Evolutionary conservation across 2,797 vertebrate species (phyloP).

Genomic region (Chloroceryle inda): DNA sequence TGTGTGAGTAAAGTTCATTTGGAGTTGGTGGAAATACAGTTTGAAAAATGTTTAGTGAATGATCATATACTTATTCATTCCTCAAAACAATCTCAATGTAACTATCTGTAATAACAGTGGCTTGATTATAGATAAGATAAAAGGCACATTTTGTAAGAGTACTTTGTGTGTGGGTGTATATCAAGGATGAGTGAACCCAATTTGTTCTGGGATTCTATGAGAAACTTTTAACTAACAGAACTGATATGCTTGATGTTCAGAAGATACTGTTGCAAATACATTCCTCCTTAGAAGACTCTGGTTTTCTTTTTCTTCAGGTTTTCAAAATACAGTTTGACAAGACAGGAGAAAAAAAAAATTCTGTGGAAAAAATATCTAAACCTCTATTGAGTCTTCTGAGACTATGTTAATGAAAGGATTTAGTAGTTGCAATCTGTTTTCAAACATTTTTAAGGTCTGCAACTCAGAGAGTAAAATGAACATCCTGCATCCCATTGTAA

Average conservation of each 20-base stretch:
- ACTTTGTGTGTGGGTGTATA: background rate
- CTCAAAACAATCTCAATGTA: slow-evolving; percentile 26
- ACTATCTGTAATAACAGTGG: background rate
- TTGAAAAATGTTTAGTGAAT: slow-evolving; percentile 49
- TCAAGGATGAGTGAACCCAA: background rate
- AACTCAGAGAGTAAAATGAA: background rate
- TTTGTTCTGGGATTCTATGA: background rate
- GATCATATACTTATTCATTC: background rate
- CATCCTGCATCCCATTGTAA: background rate
- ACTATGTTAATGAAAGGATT: background rate
- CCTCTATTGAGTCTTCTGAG: background rate
- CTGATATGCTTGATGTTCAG: background rate
- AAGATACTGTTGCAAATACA: background rate
- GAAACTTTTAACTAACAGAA: background rate
- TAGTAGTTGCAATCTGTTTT: background rate
- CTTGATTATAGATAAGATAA: background rate
- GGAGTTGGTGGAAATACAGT: background rate
- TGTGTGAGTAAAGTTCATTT: slow-evolving; percentile 32
- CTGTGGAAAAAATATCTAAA: background rate
- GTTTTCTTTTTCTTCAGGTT: background rate
- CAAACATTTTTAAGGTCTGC: background rate
- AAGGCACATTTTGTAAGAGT: background rate
- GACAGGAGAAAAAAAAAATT: background rate
- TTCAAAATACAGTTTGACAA: background rate
- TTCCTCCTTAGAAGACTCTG: background rate